Evolutionary conservation across 2,797 vertebrate genomes (phyloP), one percentile per base, ranked within the genome.

Genomic region (Pogoniulus pusillus): DNA sequence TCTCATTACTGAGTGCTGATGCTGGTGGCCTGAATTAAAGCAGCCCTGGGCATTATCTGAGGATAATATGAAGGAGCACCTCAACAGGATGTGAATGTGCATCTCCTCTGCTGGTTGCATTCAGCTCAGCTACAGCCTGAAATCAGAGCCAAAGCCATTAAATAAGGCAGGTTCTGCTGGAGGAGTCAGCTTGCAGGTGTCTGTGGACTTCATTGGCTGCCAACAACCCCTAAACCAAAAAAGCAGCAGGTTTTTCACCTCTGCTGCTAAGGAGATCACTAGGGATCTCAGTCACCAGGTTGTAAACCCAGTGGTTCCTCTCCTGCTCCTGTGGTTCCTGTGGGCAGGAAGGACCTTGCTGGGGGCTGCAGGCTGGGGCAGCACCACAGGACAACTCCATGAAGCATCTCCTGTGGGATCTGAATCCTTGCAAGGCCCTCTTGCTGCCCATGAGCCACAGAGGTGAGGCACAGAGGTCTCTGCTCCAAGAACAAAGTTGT

Each of bases 221-320:
- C 34, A 32, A 27, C 16, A 39, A 24, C 65, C 32, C 30, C 60
- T 26, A 32, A 68, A 35, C 17, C 20, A 20, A 23, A 15, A 8
- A 37, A 27, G 15, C 58, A 35, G 37, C 6, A 47, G 14, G 26
- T 30, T 73, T 82, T 49, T 37, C 54, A 51, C n/a, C 74, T 43
- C 30, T 60, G 14, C 19, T 85, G 82, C 55, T 91, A 65, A 90
- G 92, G 74, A 82, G 60, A 82, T 85, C 87, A 89, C 37, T 57
- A 82, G 85, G 84, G 69, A 76, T 34, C 26, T 73, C 70, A 59
- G 73, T 73, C 47, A 66, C 47, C 45, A 11, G 26, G 34, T 12
- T 64, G 72, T 91, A 45, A 90, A 47, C 29, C 4, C 4, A 14
- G 43, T 34, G 27, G 30, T 64, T 72, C 58, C 35, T 18, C 29